Conservation (phyloP, 2,797 vertebrate genomes). For the Crax fasciolata region DNA sequence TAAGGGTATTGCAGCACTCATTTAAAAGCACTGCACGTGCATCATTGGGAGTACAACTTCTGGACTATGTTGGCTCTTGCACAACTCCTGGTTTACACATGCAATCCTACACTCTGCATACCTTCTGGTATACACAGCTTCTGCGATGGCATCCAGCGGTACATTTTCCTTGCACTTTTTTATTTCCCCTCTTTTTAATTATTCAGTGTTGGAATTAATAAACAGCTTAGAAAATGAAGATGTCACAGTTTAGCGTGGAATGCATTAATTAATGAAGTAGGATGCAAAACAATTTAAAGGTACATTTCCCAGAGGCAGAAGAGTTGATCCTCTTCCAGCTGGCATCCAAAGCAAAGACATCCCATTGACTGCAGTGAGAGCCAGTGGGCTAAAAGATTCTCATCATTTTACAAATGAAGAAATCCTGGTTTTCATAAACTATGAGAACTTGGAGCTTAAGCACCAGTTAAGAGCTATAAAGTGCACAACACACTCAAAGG, state of each 20-base stretch:
- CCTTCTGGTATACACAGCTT: background rate
- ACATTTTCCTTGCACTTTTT: background rate
- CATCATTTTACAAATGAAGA: conserved; percentile 7
- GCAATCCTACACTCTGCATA: background rate
- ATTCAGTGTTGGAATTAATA: conserved; percentile 34
- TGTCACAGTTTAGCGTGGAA: background rate
- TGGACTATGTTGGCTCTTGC: background rate
- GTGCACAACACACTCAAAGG: background rate
- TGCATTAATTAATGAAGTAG: background rate
- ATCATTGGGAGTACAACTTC: background rate
- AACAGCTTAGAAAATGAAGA: conserved; percentile 37
- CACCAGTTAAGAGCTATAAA: conserved; percentile 9
- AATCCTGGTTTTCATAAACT: conserved; percentile 23
- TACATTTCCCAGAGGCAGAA: background rate
- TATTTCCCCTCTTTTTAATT: background rate
- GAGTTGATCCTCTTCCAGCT: conserved; percentile 5
- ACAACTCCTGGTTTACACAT: background rate
- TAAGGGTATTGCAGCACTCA: background rate
- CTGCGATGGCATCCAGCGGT: background rate
- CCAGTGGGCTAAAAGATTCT: background rate
- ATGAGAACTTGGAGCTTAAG: background rate
- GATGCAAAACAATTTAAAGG: conserved; percentile 37
- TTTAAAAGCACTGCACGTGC: background rate
- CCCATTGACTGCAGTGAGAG: background rate
- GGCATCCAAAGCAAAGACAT: conserved; percentile 13